These are phyloP conservation scores for Pteromalus puparum DNA, from an alignment of 1,140 invertebrate species.

Conservation along the genomic window DNA sequence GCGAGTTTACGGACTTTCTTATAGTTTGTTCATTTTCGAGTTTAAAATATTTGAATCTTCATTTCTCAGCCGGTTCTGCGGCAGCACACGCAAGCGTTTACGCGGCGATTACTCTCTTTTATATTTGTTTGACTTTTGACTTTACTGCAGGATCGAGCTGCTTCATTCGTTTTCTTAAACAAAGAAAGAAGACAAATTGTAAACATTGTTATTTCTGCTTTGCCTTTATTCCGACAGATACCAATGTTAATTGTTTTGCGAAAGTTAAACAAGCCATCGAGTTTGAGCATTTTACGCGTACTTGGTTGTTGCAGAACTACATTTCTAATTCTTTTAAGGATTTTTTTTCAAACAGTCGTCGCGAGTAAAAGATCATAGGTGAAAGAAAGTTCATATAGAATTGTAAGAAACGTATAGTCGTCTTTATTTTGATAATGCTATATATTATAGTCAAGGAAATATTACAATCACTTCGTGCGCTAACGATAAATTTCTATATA, in stretches of 20 bases:
- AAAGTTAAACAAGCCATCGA: too few species aligned
- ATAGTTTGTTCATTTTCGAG: background rate
- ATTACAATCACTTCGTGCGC: too few species aligned
- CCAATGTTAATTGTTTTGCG: background rate
- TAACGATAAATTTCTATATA: too few species aligned
- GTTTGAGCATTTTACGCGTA: background rate
- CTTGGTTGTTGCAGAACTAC: too few species aligned
- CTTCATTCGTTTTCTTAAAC: background rate
- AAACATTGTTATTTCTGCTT: conserved; percentile 6
- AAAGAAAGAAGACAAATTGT: background rate
- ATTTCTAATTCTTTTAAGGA: too few species aligned
- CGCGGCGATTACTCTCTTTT: background rate
- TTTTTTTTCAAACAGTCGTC: too few species aligned
- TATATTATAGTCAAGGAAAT: too few species aligned
- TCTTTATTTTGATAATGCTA: too few species aligned
- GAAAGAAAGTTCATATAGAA: too few species aligned
- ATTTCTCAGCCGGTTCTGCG: background rate
- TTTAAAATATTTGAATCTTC: background rate
- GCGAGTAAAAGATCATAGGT: too few species aligned
- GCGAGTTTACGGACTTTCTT: too few species aligned
- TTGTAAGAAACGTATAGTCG: too few species aligned
- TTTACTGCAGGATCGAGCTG: background rate
- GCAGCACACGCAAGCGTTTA: background rate
- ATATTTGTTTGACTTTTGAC: background rate
- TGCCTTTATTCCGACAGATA: background rate